These are phyloP conservation scores for Riptortus pedestris DNA, from an alignment of 1,140 invertebrate species.

Conservation along the genomic window DNA sequence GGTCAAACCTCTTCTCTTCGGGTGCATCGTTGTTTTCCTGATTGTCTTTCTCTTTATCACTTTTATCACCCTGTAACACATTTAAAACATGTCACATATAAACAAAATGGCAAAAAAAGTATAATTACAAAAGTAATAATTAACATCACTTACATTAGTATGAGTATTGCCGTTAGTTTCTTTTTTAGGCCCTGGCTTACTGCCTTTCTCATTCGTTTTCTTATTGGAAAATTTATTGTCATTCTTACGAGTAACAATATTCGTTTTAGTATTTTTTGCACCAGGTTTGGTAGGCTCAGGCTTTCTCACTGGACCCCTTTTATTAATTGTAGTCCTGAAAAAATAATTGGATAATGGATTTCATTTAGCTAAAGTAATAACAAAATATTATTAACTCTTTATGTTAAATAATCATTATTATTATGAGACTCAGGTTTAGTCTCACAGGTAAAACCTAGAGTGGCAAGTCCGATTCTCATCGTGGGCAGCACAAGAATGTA, in stretches of 20 bases:
- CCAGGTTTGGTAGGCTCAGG: constrained; percentile 23
- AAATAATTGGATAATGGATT: no score
- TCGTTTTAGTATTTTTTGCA: constrained; percentile 22
- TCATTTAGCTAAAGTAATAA: no score
- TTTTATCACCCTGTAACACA: constrained; percentile 42
- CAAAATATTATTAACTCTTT: no score
- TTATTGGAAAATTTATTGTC: constrained; percentile 39
- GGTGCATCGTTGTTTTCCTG: constrained; percentile 50
- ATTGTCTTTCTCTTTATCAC: constrained; percentile 51
- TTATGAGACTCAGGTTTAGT: no score
- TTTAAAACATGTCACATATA: constrained; percentile 20
- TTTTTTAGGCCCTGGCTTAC: constrained; percentile 34
- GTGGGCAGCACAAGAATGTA: no score
- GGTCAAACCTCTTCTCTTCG: constrained; percentile 84
- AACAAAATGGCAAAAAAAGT: neutral
- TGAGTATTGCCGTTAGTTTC: constrained; percentile 7
- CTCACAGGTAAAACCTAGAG: no score
- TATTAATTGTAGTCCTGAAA: constrained; percentile 21
- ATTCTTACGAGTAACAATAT: constrained; percentile 33
- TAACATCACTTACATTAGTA: constrained; percentile 7
- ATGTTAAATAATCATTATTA: no score
- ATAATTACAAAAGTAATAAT: neutral
- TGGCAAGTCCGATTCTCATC: no score
- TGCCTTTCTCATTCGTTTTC: constrained; percentile 49
- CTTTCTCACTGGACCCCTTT: constrained; percentile 28